Evolutionary conservation across 1,140 invertebrate species (phyloP), one percentile per base, ranked within the genome.

Genomic region (Sminthurinus signatus): DNA sequence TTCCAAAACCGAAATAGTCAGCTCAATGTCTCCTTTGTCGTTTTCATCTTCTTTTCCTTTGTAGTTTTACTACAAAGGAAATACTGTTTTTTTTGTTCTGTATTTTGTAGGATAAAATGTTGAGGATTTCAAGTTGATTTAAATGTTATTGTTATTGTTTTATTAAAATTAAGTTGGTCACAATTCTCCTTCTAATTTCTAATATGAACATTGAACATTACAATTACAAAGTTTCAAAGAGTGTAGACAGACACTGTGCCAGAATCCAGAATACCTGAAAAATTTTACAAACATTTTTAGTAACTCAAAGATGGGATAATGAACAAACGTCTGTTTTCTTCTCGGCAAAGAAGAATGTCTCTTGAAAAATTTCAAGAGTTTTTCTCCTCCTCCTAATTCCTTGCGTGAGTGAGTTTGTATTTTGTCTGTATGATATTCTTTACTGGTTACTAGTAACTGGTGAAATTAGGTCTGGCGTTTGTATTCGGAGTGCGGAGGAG

Each of bases 1-100:
- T 60, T 60, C 59, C 60, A 65, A 65, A 60, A 65, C 63, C 63
- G 57, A 59, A 59, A 52, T 65, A 52, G 56, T 55, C 44, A 46
- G 44, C 15, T n/a, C 4, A 8, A 39, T n/a, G n/a, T n/a, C n/a
- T 17, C 17, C 36, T 10, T 39, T 39, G 17, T 39, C 36, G 8
- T 39, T 39, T 39, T 8, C 36, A 39, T 39, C 17, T 39, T 39
- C 17, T 39, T 17, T 39, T 39, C 36, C 36, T 39, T 8, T 17
- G 17, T 39, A 39, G n/a, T n/a, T n/a, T n/a, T n/a, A n/a, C n/a
- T n/a, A n/a, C n/a, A n/a, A n/a, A n/a, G n/a, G n/a, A n/a, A n/a
- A n/a, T n/a, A n/a, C n/a, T n/a, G n/a, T n/a, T n/a, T 39, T 39
- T 8, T 17, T 39, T 39, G 36, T 39, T 17, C 17, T 10, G 8